These are phyloP conservation scores for Stenodema calcarata DNA, from an alignment of 2,888 invertebrate species.

Conservation along the genomic window DNA sequence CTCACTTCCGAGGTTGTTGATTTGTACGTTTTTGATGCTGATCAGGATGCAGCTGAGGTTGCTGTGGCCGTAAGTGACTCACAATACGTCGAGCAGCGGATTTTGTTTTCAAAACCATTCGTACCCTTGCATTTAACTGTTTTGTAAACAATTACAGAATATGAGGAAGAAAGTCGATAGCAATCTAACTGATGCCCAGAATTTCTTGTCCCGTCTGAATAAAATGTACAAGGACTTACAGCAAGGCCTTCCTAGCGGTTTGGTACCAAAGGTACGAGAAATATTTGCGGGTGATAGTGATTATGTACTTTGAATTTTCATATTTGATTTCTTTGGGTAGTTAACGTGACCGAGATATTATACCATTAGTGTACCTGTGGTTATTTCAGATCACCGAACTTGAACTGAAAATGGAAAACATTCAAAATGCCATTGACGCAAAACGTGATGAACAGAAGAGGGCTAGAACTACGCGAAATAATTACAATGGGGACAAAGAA, in stretches of 20 bases:
- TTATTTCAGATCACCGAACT: slow-evolving; percentile 72
- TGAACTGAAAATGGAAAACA: slow-evolving; percentile 80
- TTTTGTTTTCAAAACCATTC: no score
- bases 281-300: neutral
- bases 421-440: slow-evolving; percentile 82
- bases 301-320: neutral
- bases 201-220: slow-evolving; percentile 23
- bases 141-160: slow-evolving; percentile 19
- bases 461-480: slow-evolving; percentile 80
- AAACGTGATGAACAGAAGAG: slow-evolving; percentile 87
- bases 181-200: slow-evolving; percentile 15
- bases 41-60: slow-evolving; percentile 70
- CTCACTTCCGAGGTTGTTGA: slow-evolving; percentile 71
- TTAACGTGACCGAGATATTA: no score
- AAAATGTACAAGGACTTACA: slow-evolving; percentile 32
- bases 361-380: neutral
- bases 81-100: neutral
- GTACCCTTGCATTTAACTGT: neutral
- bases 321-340: neutral
- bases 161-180: slow-evolving; percentile 29
- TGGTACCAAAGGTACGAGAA: slow-evolving; percentile 17
- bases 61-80: slow-evolving; percentile 64
- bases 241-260: slow-evolving; percentile 36
- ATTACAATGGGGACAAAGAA: slow-evolving; percentile 80
- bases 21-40: slow-evolving; percentile 80